phyloP scores from a whole-genome alignment of 2,888 invertebrate genomes.

The Actias luna region DNA sequence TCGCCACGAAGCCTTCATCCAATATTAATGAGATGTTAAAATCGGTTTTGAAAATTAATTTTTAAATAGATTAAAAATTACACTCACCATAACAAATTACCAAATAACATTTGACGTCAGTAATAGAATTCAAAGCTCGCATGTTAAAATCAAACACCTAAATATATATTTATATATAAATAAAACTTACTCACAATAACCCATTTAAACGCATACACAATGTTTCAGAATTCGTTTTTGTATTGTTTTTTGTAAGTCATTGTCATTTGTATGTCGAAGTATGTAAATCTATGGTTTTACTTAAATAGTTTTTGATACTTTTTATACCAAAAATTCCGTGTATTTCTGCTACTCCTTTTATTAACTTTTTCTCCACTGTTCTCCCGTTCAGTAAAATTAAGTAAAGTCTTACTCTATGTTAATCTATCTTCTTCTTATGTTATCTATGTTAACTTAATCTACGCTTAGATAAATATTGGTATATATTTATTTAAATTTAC shows the following conservation, averaged over 20 bases:
- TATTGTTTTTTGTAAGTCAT: slow-evolving; percentile 17
- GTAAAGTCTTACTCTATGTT: no score
- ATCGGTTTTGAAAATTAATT: no score
- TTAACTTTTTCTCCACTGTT: no score
- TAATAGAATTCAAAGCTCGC: slow-evolving; percentile 44
- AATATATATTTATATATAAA: slow-evolving; percentile 27
- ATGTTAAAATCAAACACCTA: slow-evolving; percentile 32
- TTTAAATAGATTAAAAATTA: not conserved
- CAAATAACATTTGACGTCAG: slow-evolving; percentile 70
- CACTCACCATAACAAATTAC: slow-evolving; percentile 70
- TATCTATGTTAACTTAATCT: no score
- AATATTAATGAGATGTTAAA: no score
- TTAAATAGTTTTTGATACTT: not conserved
- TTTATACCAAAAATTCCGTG: not conserved
- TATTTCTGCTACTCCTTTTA: no score
- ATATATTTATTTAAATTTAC: no score
- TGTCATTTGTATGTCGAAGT: slow-evolving; percentile 14
- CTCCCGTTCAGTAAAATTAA: no score
- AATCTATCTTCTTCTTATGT: no score
- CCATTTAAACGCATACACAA: not conserved
- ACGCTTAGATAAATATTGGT: no score
- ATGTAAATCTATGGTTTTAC: not conserved
- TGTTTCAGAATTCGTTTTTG: slow-evolving; percentile 8
- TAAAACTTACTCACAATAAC: slow-evolving; percentile 29
- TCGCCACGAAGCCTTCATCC: no score